Base-by-base conservation (phyloP, 2,113 vertebrate species). In the Notothenia rossii region DNA sequence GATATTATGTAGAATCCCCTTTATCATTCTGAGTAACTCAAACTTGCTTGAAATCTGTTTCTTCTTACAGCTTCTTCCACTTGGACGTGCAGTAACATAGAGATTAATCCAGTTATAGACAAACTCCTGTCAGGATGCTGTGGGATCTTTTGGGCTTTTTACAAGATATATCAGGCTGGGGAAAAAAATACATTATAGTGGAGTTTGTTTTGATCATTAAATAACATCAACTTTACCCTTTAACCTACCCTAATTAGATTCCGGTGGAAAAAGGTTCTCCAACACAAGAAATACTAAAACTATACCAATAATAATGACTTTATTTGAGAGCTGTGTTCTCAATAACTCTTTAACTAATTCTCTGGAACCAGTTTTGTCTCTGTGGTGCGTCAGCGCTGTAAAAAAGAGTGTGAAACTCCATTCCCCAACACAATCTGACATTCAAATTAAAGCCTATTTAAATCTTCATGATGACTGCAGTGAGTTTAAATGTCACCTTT, bases 401-500 rank as follows among this genome's bases (percentile, higher is more conserved):
- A 40, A 43, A 49, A 68, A 82, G 29, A 48, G 14, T 11, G 11
- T n/a, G 63, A 2, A 4, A 61, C 58, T 13, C 60, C 22, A 6
- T 25, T 63, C 22, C 70, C 11, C 25, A 10, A 2, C 3, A 46
- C 33, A 51, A 0, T 55, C 7, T 59, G 50, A 68, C 75, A 48
- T 79, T 72, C 7, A 1, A 1, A 5, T 14, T 53, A 40, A 76
- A 83, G 15, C 48, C 73, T 62, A 1, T 43, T 72, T 63, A 80
- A 72, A 66, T 45, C n/a, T 5, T 55, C 13, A 10, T 5, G 14
- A 68, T 62, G 45, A 55, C 18, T 29, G 58, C 3, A 29, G 22
- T 40, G 36, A 12, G 71, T 79, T 76, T 65, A 76, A 79, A 79
- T 45, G 71, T 67, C 51, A 25, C 2, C 14, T 63, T 68, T 53